Evolutionary conservation across 2,113 vertebrate species (phyloP).

Genomic region (Xiphias gladius): DNA sequence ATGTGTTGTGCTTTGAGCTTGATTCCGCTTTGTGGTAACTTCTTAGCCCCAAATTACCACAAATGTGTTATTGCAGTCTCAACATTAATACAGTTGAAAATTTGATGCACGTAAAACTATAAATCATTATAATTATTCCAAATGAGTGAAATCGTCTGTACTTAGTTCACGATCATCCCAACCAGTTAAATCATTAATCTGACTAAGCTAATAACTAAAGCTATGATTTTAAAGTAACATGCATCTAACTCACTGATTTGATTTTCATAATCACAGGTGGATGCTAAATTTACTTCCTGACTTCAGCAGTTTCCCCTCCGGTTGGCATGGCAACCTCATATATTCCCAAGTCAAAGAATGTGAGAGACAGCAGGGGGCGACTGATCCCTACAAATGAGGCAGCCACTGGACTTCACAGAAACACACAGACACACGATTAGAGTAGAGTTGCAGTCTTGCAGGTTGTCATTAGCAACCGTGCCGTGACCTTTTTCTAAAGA

Average conservation of each 20-base stretch:
- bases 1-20: background rate
- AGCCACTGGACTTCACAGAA: conserved; percentile 1
- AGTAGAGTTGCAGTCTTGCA: conserved; percentile 53
- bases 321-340: conserved; percentile 71
- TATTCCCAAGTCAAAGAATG: conserved; percentile 35
- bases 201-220: background rate
- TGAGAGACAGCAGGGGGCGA: conserved; percentile 81
- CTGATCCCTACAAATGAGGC: conserved; percentile 69
- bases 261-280: conserved; percentile 51
- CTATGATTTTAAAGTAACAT: background rate
- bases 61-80: background rate
- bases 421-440: conserved; percentile 6
- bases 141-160: conserved; percentile 17
- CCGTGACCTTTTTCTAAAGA: conserved; percentile 71
- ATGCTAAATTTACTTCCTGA: conserved; percentile 58
- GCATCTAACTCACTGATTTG: conserved; percentile 2
- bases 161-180: background rate
- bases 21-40: background rate
- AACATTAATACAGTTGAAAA: background rate
- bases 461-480: conserved; percentile 81
- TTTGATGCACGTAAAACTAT: background rate
- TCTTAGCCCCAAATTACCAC: background rate
- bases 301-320: conserved; percentile 45
- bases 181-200: background rate
- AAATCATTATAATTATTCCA: background rate